Evolutionary conservation across 1,140 invertebrate genomes (phyloP).

Genomic region (Ceratina australensis): DNA sequence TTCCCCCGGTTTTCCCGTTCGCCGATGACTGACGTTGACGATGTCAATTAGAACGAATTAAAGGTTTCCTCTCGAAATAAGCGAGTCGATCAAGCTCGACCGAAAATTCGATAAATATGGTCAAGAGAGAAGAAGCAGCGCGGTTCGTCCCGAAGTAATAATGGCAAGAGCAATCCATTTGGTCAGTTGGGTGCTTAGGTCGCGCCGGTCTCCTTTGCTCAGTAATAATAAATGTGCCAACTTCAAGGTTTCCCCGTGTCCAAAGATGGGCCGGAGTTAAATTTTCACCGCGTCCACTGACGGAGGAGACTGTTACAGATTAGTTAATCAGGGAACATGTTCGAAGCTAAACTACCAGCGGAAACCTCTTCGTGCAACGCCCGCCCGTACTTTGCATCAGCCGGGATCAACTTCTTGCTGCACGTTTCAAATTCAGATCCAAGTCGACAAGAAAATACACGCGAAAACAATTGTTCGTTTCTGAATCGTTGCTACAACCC

Average conservation of each 20-base stretch:
- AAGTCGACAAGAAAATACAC: no score
- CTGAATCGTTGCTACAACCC: background rate
- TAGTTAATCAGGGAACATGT: slow-evolving; percentile 27
- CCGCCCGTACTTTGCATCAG: background rate
- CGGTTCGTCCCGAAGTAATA: no score
- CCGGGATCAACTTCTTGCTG: background rate
- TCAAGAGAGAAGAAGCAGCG: no score
- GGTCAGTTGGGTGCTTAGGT: background rate
- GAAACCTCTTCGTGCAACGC: background rate
- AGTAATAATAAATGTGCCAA: slow-evolving; percentile 67
- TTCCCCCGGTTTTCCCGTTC: background rate
- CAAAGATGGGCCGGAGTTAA: slow-evolving; percentile 66
- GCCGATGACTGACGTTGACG: slow-evolving; percentile 19
- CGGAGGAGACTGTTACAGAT: slow-evolving; percentile 55
- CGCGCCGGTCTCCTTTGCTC: slow-evolving; percentile 24
- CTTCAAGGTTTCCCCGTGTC: slow-evolving; percentile 53
- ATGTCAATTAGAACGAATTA: slow-evolving; percentile 37
- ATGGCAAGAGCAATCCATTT: background rate
- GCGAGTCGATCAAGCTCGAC: background rate
- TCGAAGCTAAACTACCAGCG: background rate
- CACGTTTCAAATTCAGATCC: background rate
- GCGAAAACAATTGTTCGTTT: background rate
- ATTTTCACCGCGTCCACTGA: slow-evolving; percentile 67
- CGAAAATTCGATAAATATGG: no score
- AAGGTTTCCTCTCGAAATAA: background rate